A percentile compares a stretch with the other conserved stretches of the same genome.
phyloP scores from a whole-genome alignment of 2,888 invertebrate genomes.

The Drosophila nr. fundita region DNA sequence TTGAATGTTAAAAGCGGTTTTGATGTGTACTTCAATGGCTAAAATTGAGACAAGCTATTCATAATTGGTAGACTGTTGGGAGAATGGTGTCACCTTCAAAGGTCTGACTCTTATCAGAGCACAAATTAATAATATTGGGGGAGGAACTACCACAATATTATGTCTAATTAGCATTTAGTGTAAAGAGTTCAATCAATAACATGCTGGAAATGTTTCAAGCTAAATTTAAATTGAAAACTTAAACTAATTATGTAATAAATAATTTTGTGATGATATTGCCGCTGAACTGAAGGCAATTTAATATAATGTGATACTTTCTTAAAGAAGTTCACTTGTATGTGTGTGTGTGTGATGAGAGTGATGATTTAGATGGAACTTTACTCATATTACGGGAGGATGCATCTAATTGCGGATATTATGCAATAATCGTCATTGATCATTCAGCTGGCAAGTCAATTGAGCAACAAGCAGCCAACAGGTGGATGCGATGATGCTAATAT shows the following conservation, averaged over 20 bases:
- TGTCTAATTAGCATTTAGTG: background rate
- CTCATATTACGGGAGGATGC: background rate
- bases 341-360: background rate
- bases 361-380: background rate
- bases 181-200: background rate
- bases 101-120: background rate
- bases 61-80: background rate
- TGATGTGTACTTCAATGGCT: background rate
- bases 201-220: background rate
- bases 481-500: slow-evolving; percentile 30
- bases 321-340: background rate
- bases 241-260: background rate
- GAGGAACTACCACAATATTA: background rate
- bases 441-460: slow-evolving; percentile 41
- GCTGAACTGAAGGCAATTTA: background rate
- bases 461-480: slow-evolving; percentile 22
- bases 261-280: background rate
- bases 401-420: slow-evolving; percentile 1
- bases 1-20: background rate
- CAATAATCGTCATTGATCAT: slow-evolving; percentile 22
- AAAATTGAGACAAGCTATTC: background rate
- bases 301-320: background rate
- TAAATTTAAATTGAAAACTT: background rate
- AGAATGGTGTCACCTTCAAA: background rate
- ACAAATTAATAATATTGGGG: too few species aligned